Conservation (phyloP, 1,140 invertebrate species). For the Drosophila navojoa region DNA sequence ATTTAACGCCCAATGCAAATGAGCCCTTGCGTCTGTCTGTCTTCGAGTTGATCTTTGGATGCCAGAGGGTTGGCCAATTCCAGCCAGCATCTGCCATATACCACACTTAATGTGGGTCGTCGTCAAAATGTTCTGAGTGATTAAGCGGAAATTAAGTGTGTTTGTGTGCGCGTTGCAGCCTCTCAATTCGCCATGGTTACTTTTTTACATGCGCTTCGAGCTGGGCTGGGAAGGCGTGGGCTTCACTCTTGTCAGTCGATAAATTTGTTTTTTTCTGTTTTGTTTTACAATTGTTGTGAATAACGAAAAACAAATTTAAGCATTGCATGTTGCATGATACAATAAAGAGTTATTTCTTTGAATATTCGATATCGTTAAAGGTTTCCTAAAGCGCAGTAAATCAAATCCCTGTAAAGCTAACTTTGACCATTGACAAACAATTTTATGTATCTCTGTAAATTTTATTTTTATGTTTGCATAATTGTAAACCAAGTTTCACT, state of each 20-base stretch:
- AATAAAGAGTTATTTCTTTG: no score
- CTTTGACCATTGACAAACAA: no score
- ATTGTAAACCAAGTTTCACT: no score
- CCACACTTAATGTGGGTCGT: constrained; percentile 55
- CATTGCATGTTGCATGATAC: no score
- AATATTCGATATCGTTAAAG: no score
- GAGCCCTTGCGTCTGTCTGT: constrained; percentile 71
- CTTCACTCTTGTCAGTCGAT: constrained; percentile 41
- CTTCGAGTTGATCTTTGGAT: constrained; percentile 21
- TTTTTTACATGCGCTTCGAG: constrained; percentile 41
- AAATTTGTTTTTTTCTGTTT: constrained; percentile 13
- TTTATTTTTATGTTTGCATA: no score
- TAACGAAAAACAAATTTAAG: not conserved
- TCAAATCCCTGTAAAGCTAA: no score
- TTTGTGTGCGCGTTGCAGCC: constrained; percentile 39
- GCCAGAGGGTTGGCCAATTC: constrained; percentile 37
- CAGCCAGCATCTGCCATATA: constrained; percentile 39
- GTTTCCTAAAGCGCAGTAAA: no score
- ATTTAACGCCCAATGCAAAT: constrained; percentile 75
- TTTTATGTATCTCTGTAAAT: no score
- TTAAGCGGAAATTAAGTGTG: constrained; percentile 80
- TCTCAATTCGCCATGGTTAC: constrained; percentile 61
- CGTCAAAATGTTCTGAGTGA: constrained; percentile 63
- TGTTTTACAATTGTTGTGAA: not conserved
- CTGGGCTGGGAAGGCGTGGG: constrained; percentile 7